Percentiles rank a stretch among this genome's conserved stretches.
These are phyloP conservation scores for Periophthalmus magnuspinnatus DNA, from an alignment of 2,797 vertebrate genomes.

Conservation along the genomic window DNA sequence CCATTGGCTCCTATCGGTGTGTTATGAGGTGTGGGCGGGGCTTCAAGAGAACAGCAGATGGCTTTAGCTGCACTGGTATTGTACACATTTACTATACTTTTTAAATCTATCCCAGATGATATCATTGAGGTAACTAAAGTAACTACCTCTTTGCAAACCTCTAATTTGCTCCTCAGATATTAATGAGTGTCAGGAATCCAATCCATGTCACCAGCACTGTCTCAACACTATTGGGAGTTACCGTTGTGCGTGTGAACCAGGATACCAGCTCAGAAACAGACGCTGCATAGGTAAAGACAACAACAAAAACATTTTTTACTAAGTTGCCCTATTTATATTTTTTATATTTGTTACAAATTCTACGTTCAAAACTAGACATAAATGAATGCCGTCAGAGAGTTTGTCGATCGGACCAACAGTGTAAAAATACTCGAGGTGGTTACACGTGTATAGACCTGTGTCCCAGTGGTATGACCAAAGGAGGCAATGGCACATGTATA, in stretches of 20 bases:
- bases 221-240: constrained; percentile 94
- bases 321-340: background rate
- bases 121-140: background rate
- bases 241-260: constrained; percentile 92
- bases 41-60: constrained; percentile 85
- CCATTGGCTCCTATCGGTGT: constrained; percentile 89
- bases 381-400: constrained; percentile 94
- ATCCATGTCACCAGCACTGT: constrained; percentile 90
- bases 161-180: constrained; percentile 77
- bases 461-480: constrained; percentile 90
- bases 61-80: constrained; percentile 87
- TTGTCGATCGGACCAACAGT: constrained; percentile 92
- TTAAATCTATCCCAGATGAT: background rate
- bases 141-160: too few species aligned
- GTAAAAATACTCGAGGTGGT: constrained; percentile 93
- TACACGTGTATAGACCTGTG: constrained; percentile 96
- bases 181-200: constrained; percentile 93
- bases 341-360: background rate
- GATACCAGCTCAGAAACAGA: constrained; percentile 90
- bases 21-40: constrained; percentile 84
- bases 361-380: constrained; percentile 77
- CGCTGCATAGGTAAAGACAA: constrained; percentile 87
- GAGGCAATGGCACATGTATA: constrained; percentile 87
- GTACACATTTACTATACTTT: background rate
- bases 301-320: background rate